Base-by-base conservation (phyloP, 2,888 invertebrate genomes). In the Machimus rusticus region DNA sequence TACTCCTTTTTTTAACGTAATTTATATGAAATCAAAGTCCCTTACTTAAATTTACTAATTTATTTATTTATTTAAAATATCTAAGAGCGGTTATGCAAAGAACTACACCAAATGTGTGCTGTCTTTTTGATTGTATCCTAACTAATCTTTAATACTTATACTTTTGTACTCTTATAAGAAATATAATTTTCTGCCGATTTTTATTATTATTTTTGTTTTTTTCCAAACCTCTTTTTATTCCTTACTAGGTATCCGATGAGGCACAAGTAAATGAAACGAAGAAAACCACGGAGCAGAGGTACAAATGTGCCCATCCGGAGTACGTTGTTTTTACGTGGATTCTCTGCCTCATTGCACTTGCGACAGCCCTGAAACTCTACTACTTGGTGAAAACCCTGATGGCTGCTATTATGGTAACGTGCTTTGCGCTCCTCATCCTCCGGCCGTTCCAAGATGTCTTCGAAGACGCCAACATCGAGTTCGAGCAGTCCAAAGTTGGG, bases 311-410 rank as follows among this genome's bases (percentile, higher is more conserved):
- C 79, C 94, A 95, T 89, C 96, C 96, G 0, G 97, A 99, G 92
- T 98, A 98, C 91, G 95, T 98, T 16, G 97, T 98, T 4, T 98
- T 98, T 93, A 97, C 98, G 3, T 98, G 98, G 97, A 96, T 99
- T 86, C 93, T 99, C 23, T 97, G 98, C 90, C 94, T 99, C 91
- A 96, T 99, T 66, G 97, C 98, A 0, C 93, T 98, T 88, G 98
- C 99, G 0, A 97, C 99, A 0, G 98, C 98, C 43, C 94, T 99
- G 43, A 98, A 98, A 92, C 93, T 98, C 23, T 97, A 98, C 91
- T 98, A 97, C 91, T 92, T 98, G 89, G 95, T 97, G 86, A 98
- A 98, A 92, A 96, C 97, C 0, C 94, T 95, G 19, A 93, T 98
- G 90, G 97, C 98, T 0, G 92, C 96, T 8, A 92, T 95, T 16